Conservation (phyloP, 2,888 invertebrate species). For the Agelastica alni region DNA sequence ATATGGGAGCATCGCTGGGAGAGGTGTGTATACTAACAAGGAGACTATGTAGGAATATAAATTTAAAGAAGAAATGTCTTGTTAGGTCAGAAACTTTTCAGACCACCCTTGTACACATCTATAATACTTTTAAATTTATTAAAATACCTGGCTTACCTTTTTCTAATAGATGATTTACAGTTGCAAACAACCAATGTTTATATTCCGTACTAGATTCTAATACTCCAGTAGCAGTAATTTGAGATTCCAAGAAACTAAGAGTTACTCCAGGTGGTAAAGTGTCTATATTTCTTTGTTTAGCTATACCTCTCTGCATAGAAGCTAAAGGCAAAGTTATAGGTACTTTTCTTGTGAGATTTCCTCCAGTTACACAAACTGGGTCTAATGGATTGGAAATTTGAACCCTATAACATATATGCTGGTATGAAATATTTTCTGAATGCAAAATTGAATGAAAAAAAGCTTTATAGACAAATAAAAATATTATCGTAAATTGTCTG, state of each 20-base stretch:
- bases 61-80: too few relatives aligned
- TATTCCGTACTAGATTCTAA: slow-evolving; percentile 75
- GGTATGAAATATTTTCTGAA: too few relatives aligned
- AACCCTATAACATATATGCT: slow-evolving; percentile 55
- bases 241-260: slow-evolving; percentile 72
- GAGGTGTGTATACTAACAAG: too few relatives aligned
- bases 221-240: slow-evolving; percentile 70
- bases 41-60: too few relatives aligned
- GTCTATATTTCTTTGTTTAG: slow-evolving; percentile 48
- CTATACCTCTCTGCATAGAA: slow-evolving; percentile 52
- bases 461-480: too few relatives aligned
- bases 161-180: slow-evolving; percentile 63
- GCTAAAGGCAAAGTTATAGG: slow-evolving; percentile 49
- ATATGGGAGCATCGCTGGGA: too few relatives aligned
- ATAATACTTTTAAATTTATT: slow-evolving; percentile 5
- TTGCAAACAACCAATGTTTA: slow-evolving; percentile 71
- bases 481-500: too few relatives aligned
- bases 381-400: slow-evolving; percentile 61
- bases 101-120: too few relatives aligned
- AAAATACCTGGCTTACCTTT: slow-evolving; percentile 62
- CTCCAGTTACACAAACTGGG: slow-evolving; percentile 59
- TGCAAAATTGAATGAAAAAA: too few relatives aligned
- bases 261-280: slow-evolving; percentile 58
- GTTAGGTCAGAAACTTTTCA: too few relatives aligned
- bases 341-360: slow-evolving; percentile 54